Percentiles rank a stretch among this genome's conserved stretches.
Conservation (phyloP, 2,113 vertebrate genomes). For the Rhombomys opimus region DNA sequence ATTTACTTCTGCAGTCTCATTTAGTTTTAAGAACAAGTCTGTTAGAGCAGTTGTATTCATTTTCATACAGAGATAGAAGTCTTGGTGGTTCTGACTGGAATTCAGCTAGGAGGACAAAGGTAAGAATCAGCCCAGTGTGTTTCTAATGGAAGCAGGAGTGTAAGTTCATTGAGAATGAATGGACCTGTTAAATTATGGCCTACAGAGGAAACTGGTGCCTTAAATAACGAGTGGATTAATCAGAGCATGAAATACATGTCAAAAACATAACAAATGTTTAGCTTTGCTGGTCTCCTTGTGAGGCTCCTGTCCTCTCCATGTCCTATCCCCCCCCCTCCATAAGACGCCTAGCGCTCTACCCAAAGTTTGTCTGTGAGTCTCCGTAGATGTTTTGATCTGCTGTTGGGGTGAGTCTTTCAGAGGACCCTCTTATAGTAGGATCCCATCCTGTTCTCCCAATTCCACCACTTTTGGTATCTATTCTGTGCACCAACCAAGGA, state of each 20-base stretch:
- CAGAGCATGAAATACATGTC: conserved; percentile 8
- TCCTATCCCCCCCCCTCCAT: no score
- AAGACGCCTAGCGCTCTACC: no score
- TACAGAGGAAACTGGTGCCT: neutral
- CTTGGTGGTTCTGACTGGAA: neutral
- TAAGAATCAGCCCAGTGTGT: neutral
- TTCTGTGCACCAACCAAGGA: no score
- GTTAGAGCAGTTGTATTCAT: neutral
- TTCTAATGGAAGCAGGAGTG: neutral
- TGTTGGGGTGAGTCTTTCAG: no score
- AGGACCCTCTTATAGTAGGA: no score
- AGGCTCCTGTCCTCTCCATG: no score
- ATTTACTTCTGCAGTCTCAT: neutral
- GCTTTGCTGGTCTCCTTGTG: no score
- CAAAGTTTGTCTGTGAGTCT: no score
- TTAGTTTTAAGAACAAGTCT: neutral
- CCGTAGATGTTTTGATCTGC: no score
- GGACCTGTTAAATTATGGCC: neutral
- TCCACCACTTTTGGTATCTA: no score
- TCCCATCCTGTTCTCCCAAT: no score
- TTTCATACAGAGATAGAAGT: neutral
- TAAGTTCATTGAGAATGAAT: neutral
- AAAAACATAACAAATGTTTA: neutral
- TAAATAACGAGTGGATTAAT: conserved; percentile 48
- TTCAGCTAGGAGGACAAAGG: neutral